Conservation (phyloP, 2,113 vertebrate genomes). For the Nerophis lumbriciformis region DNA sequence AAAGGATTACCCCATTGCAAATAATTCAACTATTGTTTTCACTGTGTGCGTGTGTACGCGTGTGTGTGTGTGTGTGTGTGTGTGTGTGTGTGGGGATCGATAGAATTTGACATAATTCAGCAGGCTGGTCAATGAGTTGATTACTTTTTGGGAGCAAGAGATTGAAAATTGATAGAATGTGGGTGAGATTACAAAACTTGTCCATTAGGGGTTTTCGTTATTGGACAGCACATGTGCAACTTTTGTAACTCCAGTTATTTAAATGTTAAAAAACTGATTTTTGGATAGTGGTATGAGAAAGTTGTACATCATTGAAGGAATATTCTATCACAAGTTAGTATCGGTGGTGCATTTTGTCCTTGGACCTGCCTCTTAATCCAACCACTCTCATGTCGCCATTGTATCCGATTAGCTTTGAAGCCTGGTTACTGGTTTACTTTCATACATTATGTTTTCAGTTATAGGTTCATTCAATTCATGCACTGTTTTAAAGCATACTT, state of each 20-base stretch:
- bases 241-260: not conserved
- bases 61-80: not conserved
- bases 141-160: constrained; percentile 6
- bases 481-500: too few species aligned
- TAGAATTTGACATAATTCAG: constrained; percentile 8
- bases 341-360: too few species aligned
- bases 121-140: constrained; percentile 1
- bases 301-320: too few species aligned
- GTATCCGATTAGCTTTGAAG: too few species aligned
- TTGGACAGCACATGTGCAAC: not conserved
- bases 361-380: too few species aligned
- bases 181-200: not conserved
- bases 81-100: not conserved
- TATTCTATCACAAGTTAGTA: too few species aligned
- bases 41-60: not conserved
- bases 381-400: too few species aligned
- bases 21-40: not conserved
- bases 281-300: too few species aligned
- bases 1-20: constrained; percentile 1
- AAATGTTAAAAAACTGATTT: too few species aligned
- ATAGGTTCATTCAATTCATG: too few species aligned
- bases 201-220: not conserved
- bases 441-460: too few species aligned
- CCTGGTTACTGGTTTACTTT: too few species aligned
- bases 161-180: constrained; percentile 2